Evolutionary conservation across 2,113 vertebrate species (phyloP), one percentile per base, ranked within the genome.

Genomic region (Phalacrocorax carbo): DNA sequence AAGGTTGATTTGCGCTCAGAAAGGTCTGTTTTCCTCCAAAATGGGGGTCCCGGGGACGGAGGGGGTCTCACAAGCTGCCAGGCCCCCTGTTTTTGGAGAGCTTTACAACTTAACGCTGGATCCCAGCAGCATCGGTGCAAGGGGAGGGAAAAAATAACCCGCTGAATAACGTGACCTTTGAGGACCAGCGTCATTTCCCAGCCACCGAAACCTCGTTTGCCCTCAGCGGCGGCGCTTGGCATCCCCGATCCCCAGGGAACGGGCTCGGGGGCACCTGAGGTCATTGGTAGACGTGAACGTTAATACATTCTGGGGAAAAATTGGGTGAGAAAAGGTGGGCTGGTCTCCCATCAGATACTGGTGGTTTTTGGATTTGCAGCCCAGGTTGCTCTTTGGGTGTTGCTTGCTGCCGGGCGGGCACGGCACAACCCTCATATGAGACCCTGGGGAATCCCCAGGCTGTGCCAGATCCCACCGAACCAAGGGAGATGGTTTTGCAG

Each of bases 281-380:
- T 92, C 88, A 4, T 72, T 7, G 11, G 88, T 68, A 14, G 76
- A 92, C 82, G 75, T 80, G 88, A 95, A 94, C 94, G 61, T 49
- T 38, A 81, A 65, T 86, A 49, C 19, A 15, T 76, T 66, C 76
- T 18, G 5, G 55, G 62, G 32, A n/a, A 77, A 86, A 89, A 75
- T 72, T 94, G 93, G 95, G 94, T 61, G 93, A 95, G 96, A 96
- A 95, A 84, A 82, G 34, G 48, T 5, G 14, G 94, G 96, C 94
- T 34, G 60, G 15, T 18, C 87, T 44, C 94, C 95, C 93, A 96
- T 97, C 94, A 95, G 96, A 96, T 96, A 94, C 2, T 2, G 2
- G 44, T 8, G 27, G 57, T 3, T 66, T 75, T 72, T 71, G 95
- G 52, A 48, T 87, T 46, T 80, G 89, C 77, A 94, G 89, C 80